Percentiles rank a stretch among this genome's conserved stretches.
phyloP scores from a whole-genome alignment of 2,888 invertebrate genomes.

The Cerastis rubricosa region DNA sequence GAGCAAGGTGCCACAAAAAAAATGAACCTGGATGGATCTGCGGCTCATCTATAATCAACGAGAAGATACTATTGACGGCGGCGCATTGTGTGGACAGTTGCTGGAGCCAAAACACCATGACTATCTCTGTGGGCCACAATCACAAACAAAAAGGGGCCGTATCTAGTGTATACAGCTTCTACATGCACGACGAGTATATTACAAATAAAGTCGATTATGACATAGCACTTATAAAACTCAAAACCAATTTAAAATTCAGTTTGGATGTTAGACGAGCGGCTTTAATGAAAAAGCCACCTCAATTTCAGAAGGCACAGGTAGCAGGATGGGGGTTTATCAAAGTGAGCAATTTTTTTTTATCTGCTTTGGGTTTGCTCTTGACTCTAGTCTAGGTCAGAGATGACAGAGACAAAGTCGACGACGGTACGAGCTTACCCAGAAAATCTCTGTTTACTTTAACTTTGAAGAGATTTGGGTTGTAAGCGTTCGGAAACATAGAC shows the following conservation, averaged over 20 bases:
- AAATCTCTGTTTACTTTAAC: too few relatives aligned
- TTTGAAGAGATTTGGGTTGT: too few relatives aligned
- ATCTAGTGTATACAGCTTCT: background rate
- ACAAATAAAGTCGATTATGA: accelerated
- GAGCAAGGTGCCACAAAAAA: background rate
- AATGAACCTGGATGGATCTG: constrained; percentile 24
- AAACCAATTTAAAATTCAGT: background rate
- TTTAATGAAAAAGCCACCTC: background rate
- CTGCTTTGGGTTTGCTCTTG: too few relatives aligned
- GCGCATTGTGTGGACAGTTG: constrained; percentile 57
- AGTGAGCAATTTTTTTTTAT: constrained; percentile 3
- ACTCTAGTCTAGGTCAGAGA: too few relatives aligned
- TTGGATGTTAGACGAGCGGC: background rate
- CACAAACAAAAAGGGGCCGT: background rate
- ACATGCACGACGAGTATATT: constrained; percentile 6
- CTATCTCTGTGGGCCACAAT: constrained; percentile 5
- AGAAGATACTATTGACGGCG: constrained; percentile 53
- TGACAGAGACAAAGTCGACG: too few relatives aligned
- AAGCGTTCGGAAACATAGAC: too few relatives aligned
- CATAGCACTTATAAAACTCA: constrained; percentile 14
- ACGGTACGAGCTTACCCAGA: too few relatives aligned
- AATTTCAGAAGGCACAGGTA: background rate
- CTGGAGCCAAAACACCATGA: background rate
- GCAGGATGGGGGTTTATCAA: constrained; percentile 25
- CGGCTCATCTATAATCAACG: constrained; percentile 62